Base-by-base conservation (phyloP, 2,797 vertebrate species). In the Gymnoscopelus microlampas region DNA sequence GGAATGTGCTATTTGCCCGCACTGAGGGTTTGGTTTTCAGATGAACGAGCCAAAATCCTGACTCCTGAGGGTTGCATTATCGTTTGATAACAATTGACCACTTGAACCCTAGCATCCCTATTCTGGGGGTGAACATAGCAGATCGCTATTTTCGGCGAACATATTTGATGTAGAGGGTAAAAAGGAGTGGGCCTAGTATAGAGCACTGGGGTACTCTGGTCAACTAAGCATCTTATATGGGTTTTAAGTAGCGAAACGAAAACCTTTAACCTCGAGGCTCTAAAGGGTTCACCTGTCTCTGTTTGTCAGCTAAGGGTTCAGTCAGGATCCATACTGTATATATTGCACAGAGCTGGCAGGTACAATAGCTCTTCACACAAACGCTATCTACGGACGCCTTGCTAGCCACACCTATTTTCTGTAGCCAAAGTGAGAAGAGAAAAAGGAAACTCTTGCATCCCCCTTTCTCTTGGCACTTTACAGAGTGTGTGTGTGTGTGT, bases 1-100 rank as follows among this genome's bases (percentile, higher is more conserved):
- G 66, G 74, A 62, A 73, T 71, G 67, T 63, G 62, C 66, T 74
- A 49, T 5, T 35, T 64, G 12, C 15, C 24, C 14, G 26, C n/a
- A 54, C 44, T 53, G n/a, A 53, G 53, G 53, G 15, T 15, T 15
- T 24, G 8, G 15, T 55, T 55, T 11, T 53, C 15, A 19, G 15
- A 14, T 12, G 12, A 10, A 50, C 51, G 10, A 10, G 53, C 19
- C 2, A 29, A 29, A 29, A 54, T 19, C 15, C 6, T 56, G 54
- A 0, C 11, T n/a, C 26, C 5, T 32, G 0, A 35, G 29, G 26
- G 24, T 14, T 57, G 5, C 12, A 32, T 57, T 57, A 32, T 57
- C 12, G 14, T 57, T 32, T 57, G 26, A 57, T 26, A 32, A 32
- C 5, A 55, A 55, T 54, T 29, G 7, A 39, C 35, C 35, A 39